Base-by-base conservation (phyloP, 2,888 invertebrate genomes). In the Ornithoptera alexandrae region DNA sequence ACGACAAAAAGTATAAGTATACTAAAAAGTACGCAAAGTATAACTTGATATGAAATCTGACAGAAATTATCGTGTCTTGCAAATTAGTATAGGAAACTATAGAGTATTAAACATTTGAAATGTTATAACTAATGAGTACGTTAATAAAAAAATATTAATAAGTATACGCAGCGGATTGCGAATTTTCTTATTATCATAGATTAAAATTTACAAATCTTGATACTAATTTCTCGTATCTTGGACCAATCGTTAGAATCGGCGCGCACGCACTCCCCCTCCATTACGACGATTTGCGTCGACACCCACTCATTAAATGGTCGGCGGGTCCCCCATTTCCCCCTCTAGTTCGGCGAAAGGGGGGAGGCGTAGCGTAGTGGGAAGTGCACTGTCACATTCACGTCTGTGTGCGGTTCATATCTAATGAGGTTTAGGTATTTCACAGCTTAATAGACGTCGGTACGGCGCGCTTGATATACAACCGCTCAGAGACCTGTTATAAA, bases 241-340 rank as follows among this genome's bases (percentile, higher is more conserved):
- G 12, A 71, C 79, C 84, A 79, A 62, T 70, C 77, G 72, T 73
- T 73, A 74, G 78, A 82, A 82, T 81, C 78, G 67, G 77, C 74
- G 79, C 74, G 71, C 78, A 83, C 82, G 84, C 84, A 82, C 79
- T 78, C 85, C 88, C 46, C 86, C 80, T 77, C 86, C 81, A 81
- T 83, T 76, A 80, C 74, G 69, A 76, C 80, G 78, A 79, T 83
- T 80, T 78, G 81, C 81, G 85, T 86, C 88, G 86, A 88, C 90
- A 88, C 90, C 90, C 84, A 90, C 90, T 84, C 81, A 89, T 86
- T 88, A 88, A 83, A 74, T 79, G 79, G 83, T 81, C 80, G 81
- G 83, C 81, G 80, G 79, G 80, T 82, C 82, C 83, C 73, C 78
- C 75, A 77, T 78, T 79, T 78, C 82, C 79, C 80, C 79, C 77